Conservation (phyloP, 2,888 invertebrate genomes). For the Adelphocoris suturalis region DNA sequence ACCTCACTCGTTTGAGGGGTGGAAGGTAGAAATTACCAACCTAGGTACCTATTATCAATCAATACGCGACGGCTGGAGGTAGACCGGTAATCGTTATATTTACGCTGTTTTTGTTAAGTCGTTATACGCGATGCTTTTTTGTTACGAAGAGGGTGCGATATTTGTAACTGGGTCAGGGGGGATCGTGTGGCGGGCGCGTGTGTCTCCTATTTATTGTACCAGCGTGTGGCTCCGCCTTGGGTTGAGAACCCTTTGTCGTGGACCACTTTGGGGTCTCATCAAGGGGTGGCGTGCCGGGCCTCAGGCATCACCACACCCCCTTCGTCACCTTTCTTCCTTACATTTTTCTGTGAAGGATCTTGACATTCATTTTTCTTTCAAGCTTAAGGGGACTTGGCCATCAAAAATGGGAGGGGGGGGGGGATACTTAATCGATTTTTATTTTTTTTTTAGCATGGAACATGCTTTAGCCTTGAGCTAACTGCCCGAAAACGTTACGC, state of each 20-base stretch:
- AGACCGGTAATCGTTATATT: not conserved
- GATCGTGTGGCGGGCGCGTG: conserved; percentile 60
- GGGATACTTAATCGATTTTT: too few species aligned
- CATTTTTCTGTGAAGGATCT: not conserved
- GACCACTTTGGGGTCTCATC: not conserved
- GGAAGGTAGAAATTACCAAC: too few species aligned
- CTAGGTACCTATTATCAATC: too few species aligned
- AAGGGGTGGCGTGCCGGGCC: not conserved
- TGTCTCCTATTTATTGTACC: not conserved
- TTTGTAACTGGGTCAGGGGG: conserved; percentile 46
- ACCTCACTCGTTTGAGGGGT: too few species aligned
- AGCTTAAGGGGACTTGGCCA: too few species aligned
- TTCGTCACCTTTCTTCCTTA: conserved; percentile 14
- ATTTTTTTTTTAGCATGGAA: too few species aligned
- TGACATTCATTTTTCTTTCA: too few species aligned
- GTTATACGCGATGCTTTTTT: conserved; percentile 9
- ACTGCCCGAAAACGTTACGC: too few species aligned
- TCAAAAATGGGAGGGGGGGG: too few species aligned
- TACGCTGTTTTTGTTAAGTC: not conserved
- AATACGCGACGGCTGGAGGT: too few species aligned
- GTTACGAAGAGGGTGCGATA: conserved; percentile 10
- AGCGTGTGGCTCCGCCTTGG: not conserved
- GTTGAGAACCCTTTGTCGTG: not conserved
- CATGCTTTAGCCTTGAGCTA: too few species aligned
- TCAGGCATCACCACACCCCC: not conserved